Conservation (phyloP, 2,888 invertebrate genomes). For the Sinodicranocentrus sp. region DNA sequence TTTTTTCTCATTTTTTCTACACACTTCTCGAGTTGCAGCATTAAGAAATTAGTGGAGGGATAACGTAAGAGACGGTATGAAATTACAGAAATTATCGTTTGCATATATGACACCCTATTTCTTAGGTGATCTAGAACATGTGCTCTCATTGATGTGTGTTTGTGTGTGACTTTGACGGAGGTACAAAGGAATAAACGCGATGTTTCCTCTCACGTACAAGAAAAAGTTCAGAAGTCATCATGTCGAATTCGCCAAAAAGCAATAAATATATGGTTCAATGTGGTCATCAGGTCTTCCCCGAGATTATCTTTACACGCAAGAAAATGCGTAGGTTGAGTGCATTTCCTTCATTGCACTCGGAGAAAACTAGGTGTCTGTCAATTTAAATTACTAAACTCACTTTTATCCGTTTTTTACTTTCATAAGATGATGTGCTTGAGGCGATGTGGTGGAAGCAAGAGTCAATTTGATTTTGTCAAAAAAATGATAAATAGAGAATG, state of each 20-base stretch:
- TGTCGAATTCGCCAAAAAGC: background rate
- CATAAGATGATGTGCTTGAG: too few species aligned
- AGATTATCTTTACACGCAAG: background rate
- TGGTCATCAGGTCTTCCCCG: background rate
- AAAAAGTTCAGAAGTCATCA: constrained; percentile 23
- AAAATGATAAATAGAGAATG: background rate
- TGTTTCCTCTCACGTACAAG: too few species aligned
- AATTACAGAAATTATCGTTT: background rate
- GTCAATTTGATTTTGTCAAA: background rate
- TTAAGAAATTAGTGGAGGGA: background rate
- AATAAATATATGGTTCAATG: constrained; percentile 5
- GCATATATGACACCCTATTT: too few species aligned
- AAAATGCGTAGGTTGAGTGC: constrained; percentile 45
- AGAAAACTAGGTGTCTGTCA: constrained; percentile 26
- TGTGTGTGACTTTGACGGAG: too few species aligned
- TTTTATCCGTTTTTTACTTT: constrained; percentile 1
- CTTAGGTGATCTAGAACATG: too few species aligned
- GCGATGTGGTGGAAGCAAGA: too few species aligned
- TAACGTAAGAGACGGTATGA: background rate
- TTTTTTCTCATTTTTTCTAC: too few species aligned
- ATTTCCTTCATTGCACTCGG: constrained; percentile 37
- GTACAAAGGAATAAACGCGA: too few species aligned
- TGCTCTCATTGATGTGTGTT: too few species aligned
- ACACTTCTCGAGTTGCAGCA: too few species aligned
- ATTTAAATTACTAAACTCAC: constrained; percentile 22